Conservation (phyloP, 2,888 invertebrate genomes). For the Papilio gigon region DNA sequence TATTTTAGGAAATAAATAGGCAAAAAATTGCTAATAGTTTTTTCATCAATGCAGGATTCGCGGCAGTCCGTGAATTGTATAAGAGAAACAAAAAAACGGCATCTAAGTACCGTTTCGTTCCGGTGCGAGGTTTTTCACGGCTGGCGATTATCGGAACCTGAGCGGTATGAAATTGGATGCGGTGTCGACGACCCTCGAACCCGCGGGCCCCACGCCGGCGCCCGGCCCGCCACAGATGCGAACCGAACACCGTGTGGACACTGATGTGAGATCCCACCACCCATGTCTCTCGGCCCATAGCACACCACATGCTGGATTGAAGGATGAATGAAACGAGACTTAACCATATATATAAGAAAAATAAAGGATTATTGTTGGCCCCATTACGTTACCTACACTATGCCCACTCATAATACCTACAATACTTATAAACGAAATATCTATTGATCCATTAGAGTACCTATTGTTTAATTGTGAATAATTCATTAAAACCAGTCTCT, state of each 20-base stretch:
- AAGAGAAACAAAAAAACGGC: constrained; percentile 18
- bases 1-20: not conserved
- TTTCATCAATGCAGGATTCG: constrained; percentile 23
- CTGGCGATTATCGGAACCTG: constrained; percentile 61
- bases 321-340: no score
- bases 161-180: constrained; percentile 66
- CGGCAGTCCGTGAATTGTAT: not conserved
- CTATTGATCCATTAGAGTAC: not conserved
- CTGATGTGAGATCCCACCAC: constrained; percentile 31
- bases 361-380: no score
- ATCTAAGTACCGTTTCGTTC: constrained; percentile 38
- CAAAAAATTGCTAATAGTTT: not conserved
- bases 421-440: not conserved
- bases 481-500: not conserved
- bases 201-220: constrained; percentile 68
- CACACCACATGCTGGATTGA: not conserved
- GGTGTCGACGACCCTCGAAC: constrained; percentile 51
- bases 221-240: constrained; percentile 55
- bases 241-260: constrained; percentile 52
- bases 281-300: constrained; percentile 44
- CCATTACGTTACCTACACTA: no score
- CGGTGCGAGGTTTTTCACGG: constrained; percentile 41
- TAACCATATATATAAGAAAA: no score
- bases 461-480: not conserved
- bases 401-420: not conserved